Conservation (phyloP, 2,113 vertebrate species). For the Sciurus niger region DNA sequence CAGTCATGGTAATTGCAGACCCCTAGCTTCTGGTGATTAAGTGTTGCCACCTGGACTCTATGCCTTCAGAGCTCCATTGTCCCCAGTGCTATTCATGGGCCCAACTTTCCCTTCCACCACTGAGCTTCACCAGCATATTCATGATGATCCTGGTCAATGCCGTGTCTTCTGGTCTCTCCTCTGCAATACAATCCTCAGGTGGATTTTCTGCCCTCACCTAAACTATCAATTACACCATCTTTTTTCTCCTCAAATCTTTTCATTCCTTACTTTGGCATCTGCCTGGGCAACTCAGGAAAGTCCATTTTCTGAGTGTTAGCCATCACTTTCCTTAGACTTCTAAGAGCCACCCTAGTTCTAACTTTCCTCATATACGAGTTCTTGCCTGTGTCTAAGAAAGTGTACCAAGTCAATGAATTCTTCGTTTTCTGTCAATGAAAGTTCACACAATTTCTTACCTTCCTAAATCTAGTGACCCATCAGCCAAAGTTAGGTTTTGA, state of each 20-base stretch:
- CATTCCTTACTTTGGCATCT: slow-evolving; percentile 3
- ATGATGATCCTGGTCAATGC: not conserved
- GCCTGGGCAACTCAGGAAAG: not conserved
- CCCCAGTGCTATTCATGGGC: not conserved
- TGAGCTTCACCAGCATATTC: not conserved
- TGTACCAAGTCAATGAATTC: not conserved
- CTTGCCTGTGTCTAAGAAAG: not conserved
- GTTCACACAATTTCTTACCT: not conserved
- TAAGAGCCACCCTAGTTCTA: not conserved
- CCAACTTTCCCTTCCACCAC: not conserved
- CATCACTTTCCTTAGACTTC: not conserved
- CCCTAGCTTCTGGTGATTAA: not conserved
- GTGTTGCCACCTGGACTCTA: not conserved
- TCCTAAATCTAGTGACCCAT: not conserved
- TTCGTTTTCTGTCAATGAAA: not conserved
- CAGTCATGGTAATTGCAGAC: not conserved
- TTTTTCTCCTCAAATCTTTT: not conserved
- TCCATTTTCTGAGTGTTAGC: not conserved
- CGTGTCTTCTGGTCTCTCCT: not conserved
- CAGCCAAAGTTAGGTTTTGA: not conserved
- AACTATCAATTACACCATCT: not conserved
- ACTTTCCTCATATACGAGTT: not conserved
- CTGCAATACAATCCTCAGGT: not conserved
- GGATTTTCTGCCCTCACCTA: not conserved
- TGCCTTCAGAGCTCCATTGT: not conserved